These are phyloP conservation scores for Sebastes matsubarae DNA, from an alignment of 2,797 vertebrate species.

Conservation along the genomic window DNA sequence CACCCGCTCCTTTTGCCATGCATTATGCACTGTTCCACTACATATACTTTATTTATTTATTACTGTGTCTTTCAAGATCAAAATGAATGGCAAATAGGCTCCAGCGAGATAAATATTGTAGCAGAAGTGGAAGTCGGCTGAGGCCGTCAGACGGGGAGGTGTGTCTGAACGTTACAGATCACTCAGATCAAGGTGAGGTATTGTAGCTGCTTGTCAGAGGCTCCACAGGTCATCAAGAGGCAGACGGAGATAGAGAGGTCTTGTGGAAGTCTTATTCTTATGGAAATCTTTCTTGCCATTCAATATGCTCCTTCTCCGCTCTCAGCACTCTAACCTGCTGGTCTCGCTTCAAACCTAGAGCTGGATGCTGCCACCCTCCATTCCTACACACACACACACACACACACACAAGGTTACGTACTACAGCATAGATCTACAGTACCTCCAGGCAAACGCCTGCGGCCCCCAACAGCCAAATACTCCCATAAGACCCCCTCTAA, in stretches of 20 bases:
- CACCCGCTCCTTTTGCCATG: constrained; percentile 51
- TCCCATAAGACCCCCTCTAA: neutral
- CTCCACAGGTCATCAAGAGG: constrained; percentile 27
- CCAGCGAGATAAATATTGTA: constrained; percentile 49
- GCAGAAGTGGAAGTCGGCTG: constrained; percentile 40
- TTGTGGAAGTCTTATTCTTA: constrained; percentile 4
- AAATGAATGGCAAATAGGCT: constrained; percentile 64
- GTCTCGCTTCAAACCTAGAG: neutral
- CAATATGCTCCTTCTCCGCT: neutral
- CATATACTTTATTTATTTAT: constrained; percentile 67
- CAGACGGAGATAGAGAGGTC: neutral
- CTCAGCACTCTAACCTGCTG: neutral
- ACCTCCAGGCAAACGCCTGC: neutral
- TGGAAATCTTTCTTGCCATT: neutral
- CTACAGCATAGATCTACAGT: neutral
- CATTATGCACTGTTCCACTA: constrained; percentile 64
- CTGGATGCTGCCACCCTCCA: neutral
- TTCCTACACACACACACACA: neutral
- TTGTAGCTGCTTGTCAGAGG: constrained; percentile 40
- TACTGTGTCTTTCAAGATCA: constrained; percentile 69
- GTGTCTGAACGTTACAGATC: constrained; percentile 30
- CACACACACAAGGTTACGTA: neutral
- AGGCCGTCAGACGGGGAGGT: constrained; percentile 35
- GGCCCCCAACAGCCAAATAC: neutral
- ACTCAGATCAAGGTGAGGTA: constrained; percentile 44